Percentiles rank a stretch among this genome's conserved stretches.
Evolutionary conservation across 2,888 invertebrate species (phyloP).

Genomic region (Cyaniris semiargus): DNA sequence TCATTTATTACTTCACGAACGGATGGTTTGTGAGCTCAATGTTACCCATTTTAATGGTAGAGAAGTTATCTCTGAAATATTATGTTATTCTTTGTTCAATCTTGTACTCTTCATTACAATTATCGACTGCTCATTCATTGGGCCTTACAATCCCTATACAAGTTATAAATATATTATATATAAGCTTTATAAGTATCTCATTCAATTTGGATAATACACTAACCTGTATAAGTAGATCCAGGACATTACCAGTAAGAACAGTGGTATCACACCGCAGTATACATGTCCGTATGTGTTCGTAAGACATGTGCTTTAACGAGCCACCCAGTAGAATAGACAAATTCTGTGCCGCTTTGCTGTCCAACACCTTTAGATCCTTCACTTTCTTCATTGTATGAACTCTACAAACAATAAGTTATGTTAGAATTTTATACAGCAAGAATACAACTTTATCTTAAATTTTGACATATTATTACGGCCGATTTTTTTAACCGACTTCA

Average conservation of each 20-base stretch:
- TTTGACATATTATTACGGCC: neutral
- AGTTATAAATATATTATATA: no score
- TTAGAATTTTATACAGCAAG: neutral
- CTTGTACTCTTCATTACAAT: neutral
- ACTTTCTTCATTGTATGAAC: conserved; percentile 89
- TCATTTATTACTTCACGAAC: no score
- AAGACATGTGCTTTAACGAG: conserved; percentile 90
- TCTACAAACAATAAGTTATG: conserved; percentile 52
- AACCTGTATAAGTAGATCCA: conserved; percentile 92
- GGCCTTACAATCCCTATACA: neutral
- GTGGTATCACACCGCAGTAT: conserved; percentile 93
- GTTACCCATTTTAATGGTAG: no score
- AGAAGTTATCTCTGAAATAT: no score
- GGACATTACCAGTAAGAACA: conserved; percentile 90
- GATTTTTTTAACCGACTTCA: no score
- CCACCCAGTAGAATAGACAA: conserved; percentile 92
- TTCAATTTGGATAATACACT: neutral
- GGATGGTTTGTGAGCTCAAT: no score
- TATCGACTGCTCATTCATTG: neutral
- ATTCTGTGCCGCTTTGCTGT: conserved; percentile 96
- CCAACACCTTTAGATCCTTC: conserved; percentile 94
- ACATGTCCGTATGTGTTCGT: conserved; percentile 89
- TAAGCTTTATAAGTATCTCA: neutral
- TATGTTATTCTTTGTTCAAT: neutral
- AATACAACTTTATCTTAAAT: neutral